phyloP scores from a whole-genome alignment of 2,797 vertebrate species.

The Schizothorax lantsangensis region DNA sequence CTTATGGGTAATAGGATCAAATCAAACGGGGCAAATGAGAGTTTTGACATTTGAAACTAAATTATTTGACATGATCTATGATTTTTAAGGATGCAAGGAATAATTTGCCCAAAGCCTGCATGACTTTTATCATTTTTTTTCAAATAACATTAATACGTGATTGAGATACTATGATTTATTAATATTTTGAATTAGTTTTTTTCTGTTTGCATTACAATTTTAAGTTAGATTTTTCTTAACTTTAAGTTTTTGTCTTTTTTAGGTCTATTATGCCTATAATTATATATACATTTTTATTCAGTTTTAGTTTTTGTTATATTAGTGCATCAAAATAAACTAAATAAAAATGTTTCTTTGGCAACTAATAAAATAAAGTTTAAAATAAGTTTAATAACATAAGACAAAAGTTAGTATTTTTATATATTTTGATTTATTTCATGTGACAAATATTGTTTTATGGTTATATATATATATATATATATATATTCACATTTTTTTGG shows the following conservation, averaged over 20 bases:
- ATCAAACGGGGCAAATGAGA: conserved; percentile 23
- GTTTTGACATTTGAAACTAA: neutral
- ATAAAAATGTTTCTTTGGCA: neutral
- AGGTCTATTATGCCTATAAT: neutral
- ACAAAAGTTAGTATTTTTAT: too few species aligned
- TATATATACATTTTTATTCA: neutral
- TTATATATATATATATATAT: too few species aligned
- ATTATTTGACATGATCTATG: conserved; percentile 17
- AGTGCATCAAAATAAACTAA: neutral
- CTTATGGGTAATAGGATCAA: conserved; percentile 40
- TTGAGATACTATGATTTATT: neutral
- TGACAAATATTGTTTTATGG: too few species aligned
- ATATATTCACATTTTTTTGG: too few species aligned
- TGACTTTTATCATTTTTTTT: neutral
- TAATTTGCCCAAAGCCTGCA: neutral
- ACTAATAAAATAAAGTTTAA: neutral
- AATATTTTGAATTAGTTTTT: neutral
- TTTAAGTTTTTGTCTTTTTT: neutral
- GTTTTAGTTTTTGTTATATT: neutral
- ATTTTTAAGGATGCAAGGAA: neutral
- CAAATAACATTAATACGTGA: neutral
- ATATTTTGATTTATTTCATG: too few species aligned
- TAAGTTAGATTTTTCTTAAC: neutral
- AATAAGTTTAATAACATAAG: too few species aligned
- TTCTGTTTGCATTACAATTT: neutral